Evolutionary conservation across 1,140 invertebrate species (phyloP).

Genomic region (Galleria mellonella): DNA sequence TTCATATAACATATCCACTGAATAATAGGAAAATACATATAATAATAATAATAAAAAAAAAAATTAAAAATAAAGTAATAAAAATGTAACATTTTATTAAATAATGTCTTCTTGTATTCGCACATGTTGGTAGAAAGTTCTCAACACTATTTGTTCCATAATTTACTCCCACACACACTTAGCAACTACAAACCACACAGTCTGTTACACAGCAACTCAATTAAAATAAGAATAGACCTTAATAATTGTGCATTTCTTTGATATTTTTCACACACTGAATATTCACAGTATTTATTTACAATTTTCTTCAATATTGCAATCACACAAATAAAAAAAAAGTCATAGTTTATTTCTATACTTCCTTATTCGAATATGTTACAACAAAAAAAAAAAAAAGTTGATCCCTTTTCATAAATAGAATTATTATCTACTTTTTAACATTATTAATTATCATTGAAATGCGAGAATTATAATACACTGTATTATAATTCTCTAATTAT

Average conservation of each 20-base stretch:
- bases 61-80: constrained; percentile 3
- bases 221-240: constrained; percentile 49
- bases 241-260: constrained; percentile 3
- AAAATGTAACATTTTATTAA: constrained; percentile 70
- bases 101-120: constrained; percentile 49
- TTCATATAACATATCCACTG: no score
- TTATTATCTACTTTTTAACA: no score
- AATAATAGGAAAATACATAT: background rate
- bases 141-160: constrained; percentile 67
- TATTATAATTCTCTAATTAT: no score
- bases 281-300: no score
- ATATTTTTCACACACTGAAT: background rate
- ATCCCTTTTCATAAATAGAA: no score
- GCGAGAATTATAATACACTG: no score
- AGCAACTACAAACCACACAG: constrained; percentile 58
- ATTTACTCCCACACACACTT: constrained; percentile 62
- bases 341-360: no score
- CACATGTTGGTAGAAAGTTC: constrained; percentile 57
- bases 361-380: no score
- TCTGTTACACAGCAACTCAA: constrained; percentile 40
- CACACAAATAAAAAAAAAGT: no score
- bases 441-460: no score
- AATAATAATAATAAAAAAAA: background rate
- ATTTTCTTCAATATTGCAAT: no score
- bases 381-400: no score